These are phyloP conservation scores for Sarcophilus harrisii DNA, from an alignment of 2,797 vertebrate species.

Conservation along the genomic window DNA sequence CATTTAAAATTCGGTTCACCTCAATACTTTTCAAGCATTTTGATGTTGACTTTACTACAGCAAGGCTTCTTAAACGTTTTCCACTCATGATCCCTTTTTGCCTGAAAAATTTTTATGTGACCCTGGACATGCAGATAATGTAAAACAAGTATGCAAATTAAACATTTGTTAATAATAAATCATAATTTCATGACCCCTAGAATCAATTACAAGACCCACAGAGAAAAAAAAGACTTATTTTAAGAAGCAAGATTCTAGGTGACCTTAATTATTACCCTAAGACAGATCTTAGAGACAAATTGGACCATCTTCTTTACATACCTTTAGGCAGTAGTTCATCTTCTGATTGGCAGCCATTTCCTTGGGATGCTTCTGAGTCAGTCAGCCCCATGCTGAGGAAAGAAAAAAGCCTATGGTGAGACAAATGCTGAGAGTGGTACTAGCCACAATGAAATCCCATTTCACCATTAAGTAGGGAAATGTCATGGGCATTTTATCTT, in stretches of 20 bases:
- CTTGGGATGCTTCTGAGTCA: slow-evolving; percentile 66
- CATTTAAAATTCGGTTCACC: background rate
- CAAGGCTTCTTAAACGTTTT: too few relatives aligned
- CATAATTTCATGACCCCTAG: too few relatives aligned
- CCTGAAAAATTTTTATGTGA: too few relatives aligned
- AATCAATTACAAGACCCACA: too few relatives aligned
- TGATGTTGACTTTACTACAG: background rate
- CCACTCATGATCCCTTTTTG: too few relatives aligned
- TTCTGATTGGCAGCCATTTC: slow-evolving; percentile 37
- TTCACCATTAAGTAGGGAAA: background rate
- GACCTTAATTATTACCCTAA: background rate
- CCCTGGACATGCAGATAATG: too few relatives aligned
- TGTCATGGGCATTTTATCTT: background rate
- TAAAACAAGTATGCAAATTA: too few relatives aligned
- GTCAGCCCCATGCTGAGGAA: slow-evolving; percentile 73
- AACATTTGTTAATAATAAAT: too few relatives aligned
- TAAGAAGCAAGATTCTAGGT: background rate
- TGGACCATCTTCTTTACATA: slow-evolving; percentile 13
- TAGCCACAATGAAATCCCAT: background rate
- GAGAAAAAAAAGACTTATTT: too few relatives aligned
- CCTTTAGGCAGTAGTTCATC: slow-evolving; percentile 67
- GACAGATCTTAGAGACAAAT: background rate
- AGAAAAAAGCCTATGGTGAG: background rate
- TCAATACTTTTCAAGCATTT: background rate
- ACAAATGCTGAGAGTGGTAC: background rate